Base-by-base conservation (phyloP, 2,113 vertebrate genomes). In the Bubalus kerabau region DNA sequence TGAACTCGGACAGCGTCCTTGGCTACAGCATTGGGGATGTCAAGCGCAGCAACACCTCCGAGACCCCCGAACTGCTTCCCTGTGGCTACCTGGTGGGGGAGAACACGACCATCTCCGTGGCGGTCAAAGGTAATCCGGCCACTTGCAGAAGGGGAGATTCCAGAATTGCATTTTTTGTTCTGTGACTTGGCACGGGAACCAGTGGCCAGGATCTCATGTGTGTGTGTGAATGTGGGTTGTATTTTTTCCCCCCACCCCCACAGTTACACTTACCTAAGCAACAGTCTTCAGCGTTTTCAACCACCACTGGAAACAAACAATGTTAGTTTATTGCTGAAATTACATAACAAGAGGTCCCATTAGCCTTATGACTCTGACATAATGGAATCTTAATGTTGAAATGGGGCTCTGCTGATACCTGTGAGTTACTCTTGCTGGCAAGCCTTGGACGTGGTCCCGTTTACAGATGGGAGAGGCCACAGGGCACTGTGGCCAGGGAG, bases 21-120 rank as follows among this genome's bases (percentile, higher is more conserved):
- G 99, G 99, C 87, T 99, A 99, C 98, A 99, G 99, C 98, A 99
- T 99, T 1, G 99, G 99, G 0, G 99, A 99, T 6, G 98, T 99
- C 97, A 98, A 99, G 46, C 99, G 99, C 21, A 98, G 98, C 50
- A 98, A 98, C 2, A 96, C 98, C 0, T 99, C 99, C 0, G 99
- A 99, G 86, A 99, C 99, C 0, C 99, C 99, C 0, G 99, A 99
- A 98, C 99, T 99, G 60, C 99, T 99, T 92, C 99, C 99, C 92
- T 99, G 99, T 11, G 99, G 99, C 52, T 99, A 99, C 97, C 99
- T 99, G 26, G 99, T 99, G 19, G 99, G 99, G 14, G 99, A 99
- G 98, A 99, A 99, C 98, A 99, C 99, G 90, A 99, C 99, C 82
- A 99, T 99, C 99, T 99, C 99, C 9, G 99, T 99, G 96, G 98